Percentiles rank a stretch among this genome's conserved stretches.
These are phyloP conservation scores for Equus przewalskii DNA, from an alignment of 2,113 vertebrate species.

Conservation along the genomic window DNA sequence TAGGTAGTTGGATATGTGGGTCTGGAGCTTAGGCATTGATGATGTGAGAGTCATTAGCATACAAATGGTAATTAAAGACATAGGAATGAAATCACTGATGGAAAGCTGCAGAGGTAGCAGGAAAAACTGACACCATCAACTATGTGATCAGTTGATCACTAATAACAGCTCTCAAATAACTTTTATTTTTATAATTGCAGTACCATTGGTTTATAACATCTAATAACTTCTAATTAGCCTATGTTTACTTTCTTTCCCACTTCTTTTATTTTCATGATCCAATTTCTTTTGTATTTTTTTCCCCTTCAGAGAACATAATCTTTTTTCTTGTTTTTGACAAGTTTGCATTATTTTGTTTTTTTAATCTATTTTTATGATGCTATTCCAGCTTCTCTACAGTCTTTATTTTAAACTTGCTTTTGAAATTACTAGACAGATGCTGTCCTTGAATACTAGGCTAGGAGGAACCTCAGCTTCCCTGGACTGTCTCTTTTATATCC, in stretches of 20 bases:
- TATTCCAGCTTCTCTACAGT: background rate
- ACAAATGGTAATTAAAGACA: background rate
- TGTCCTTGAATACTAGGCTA: background rate
- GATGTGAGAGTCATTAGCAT: background rate
- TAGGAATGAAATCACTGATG: background rate
- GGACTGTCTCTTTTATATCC: background rate
- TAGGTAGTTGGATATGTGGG: background rate
- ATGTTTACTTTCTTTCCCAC: background rate
- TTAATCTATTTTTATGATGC: background rate
- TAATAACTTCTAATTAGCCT: conserved; percentile 12
- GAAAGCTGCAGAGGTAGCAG: background rate
- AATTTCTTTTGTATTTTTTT: background rate
- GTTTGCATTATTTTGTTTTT: background rate
- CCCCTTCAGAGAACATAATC: background rate
- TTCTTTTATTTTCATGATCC: background rate
- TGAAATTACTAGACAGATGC: conserved; percentile 33
- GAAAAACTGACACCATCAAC: background rate
- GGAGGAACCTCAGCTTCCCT: background rate
- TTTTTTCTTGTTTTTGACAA: conserved; percentile 31
- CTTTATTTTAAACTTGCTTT: conserved; percentile 52
- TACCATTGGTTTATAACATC: too few relatives aligned
- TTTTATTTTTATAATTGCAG: background rate
- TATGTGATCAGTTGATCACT: background rate
- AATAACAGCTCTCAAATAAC: background rate
- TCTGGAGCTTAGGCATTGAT: background rate